Percentiles rank a stretch among this genome's conserved stretches.
Conservation (phyloP, 2,888 invertebrate species). For the Xanthostigma xanthostigma region DNA sequence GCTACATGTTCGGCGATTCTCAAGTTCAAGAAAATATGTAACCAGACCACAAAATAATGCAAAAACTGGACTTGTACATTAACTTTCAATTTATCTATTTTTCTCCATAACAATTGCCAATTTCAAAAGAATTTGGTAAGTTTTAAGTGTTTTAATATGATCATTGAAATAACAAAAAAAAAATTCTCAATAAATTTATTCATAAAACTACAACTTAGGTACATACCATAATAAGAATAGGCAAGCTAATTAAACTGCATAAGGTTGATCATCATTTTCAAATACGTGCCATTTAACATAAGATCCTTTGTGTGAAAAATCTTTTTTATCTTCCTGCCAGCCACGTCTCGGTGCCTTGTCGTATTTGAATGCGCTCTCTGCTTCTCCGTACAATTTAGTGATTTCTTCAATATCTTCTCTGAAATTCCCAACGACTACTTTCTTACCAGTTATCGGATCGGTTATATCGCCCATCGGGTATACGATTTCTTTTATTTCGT, state of each 20-base stretch:
- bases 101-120: too few relatives aligned
- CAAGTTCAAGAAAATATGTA: too few relatives aligned
- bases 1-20: too few relatives aligned
- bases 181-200: too few relatives aligned
- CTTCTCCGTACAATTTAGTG: constrained; percentile 53
- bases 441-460: constrained; percentile 74
- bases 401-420: constrained; percentile 58
- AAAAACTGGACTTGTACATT: too few relatives aligned
- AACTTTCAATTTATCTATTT: too few relatives aligned
- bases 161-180: too few relatives aligned
- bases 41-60: too few relatives aligned
- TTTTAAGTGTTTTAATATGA: too few relatives aligned
- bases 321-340: constrained; percentile 66
- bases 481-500: constrained; percentile 63
- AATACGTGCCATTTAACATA: constrained; percentile 68
- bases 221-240: too few relatives aligned
- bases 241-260: constrained; percentile 38
- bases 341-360: constrained; percentile 64
- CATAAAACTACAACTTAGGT: too few relatives aligned
- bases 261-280: constrained; percentile 54
- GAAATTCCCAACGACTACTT: constrained; percentile 55
- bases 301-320: constrained; percentile 62
- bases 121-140: too few relatives aligned
- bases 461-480: constrained; percentile 71
- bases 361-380: constrained; percentile 54